Evolutionary conservation across 2,888 invertebrate genomes (phyloP).

Genomic region (Laspeyria flexula): DNA sequence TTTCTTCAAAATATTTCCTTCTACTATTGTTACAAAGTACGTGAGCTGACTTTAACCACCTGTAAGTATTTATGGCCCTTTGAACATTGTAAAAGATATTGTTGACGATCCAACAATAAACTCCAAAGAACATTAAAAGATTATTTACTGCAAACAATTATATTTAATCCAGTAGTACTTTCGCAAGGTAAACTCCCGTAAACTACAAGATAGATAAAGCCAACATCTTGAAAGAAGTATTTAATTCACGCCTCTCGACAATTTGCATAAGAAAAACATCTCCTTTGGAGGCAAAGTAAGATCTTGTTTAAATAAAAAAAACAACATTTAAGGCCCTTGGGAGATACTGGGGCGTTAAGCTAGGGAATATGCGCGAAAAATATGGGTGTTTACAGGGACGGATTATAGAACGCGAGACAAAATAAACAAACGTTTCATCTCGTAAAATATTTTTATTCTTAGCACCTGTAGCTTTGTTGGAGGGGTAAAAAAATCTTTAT

Average conservation of each 20-base stretch:
- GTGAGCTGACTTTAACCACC: neutral
- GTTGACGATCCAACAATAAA: constrained; percentile 19
- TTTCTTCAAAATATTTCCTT: neutral
- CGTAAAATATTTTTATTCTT: constrained; percentile 33
- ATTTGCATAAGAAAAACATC: constrained; percentile 54
- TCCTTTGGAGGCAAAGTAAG: constrained; percentile 23
- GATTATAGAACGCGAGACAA: constrained; percentile 25
- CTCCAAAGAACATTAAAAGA: constrained; percentile 12
- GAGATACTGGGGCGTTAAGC: constrained; percentile 22
- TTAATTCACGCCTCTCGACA: constrained; percentile 32
- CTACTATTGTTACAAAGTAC: neutral
- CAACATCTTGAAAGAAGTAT: constrained; percentile 33
- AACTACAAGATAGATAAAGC: constrained; percentile 25
- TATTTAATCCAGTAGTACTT: neutral
- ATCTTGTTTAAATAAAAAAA: constrained; percentile 38
- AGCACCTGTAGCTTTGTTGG: constrained; percentile 28
- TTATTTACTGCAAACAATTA: constrained; percentile 21
- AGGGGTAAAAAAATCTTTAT: constrained; percentile 20
- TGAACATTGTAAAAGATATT: constrained; percentile 18
- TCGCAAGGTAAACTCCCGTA: constrained; percentile 2
- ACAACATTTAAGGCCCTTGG: constrained; percentile 23
- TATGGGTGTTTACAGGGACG: constrained; percentile 40
- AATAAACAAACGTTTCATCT: constrained; percentile 25
- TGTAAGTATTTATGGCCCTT: constrained; percentile 8
- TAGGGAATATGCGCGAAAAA: constrained; percentile 33